Percentiles rank a stretch among this genome's conserved stretches.
These are phyloP conservation scores for Drosophila quadrilineata DNA, from an alignment of 1,140 invertebrate species.

Conservation along the genomic window DNA sequence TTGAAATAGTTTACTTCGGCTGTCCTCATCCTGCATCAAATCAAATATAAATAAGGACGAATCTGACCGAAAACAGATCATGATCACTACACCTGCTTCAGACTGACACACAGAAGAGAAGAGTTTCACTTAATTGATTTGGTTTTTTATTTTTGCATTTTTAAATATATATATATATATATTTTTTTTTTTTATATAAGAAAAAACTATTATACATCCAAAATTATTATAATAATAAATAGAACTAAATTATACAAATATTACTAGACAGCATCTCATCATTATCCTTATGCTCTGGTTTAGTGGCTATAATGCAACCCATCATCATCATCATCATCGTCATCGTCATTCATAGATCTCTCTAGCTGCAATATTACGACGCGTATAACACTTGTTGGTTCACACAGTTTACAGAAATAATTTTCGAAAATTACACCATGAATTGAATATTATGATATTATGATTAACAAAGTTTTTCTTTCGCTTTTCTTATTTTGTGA, in stretches of 20 bases:
- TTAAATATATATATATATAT: slow-evolving; percentile 64
- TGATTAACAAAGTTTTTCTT: slow-evolving; percentile 77
- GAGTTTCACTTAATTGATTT: slow-evolving; percentile 72
- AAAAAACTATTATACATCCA: slow-evolving; percentile 77
- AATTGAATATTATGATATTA: slow-evolving; percentile 50
- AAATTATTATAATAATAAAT: slow-evolving; percentile 80
- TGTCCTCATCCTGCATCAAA: too few species aligned
- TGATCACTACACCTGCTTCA: background rate
- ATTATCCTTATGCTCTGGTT: slow-evolving; percentile 24
- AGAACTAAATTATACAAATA: slow-evolving; percentile 79
- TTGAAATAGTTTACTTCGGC: too few species aligned
- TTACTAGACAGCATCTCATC: slow-evolving; percentile 67
- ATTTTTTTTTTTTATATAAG: slow-evolving; percentile 61
- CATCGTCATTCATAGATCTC: slow-evolving; percentile 5
- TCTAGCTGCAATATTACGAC: slow-evolving; percentile 13
- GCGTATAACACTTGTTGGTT: slow-evolving; percentile 26
- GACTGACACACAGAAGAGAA: too few species aligned
- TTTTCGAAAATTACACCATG: slow-evolving; percentile 71
- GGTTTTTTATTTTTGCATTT: slow-evolving; percentile 70
- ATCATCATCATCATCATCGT: slow-evolving; percentile 31
- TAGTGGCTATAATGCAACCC: slow-evolving; percentile 37
- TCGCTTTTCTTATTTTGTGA: too few species aligned
- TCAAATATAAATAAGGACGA: too few species aligned
- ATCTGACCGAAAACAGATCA: too few species aligned
- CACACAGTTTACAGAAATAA: slow-evolving; percentile 49